A percentile compares a stretch with the other conserved stretches of the same genome.
Conservation (phyloP, 2,113 vertebrate species). For the Channa maculata region DNA sequence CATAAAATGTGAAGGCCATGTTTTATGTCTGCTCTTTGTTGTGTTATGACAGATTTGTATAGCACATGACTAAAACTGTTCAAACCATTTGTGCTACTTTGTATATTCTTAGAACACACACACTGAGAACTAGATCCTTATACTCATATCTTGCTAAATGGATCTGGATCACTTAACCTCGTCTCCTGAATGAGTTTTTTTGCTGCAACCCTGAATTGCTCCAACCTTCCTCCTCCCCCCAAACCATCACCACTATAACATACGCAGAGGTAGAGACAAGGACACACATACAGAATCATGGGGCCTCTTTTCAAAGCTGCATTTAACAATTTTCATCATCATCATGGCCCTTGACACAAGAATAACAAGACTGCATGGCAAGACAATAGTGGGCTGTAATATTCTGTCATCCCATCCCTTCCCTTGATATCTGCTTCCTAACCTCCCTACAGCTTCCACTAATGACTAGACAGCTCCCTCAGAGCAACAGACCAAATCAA, state of each 20-base stretch:
- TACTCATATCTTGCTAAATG: slow-evolving; percentile 69
- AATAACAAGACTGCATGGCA: slow-evolving; percentile 47
- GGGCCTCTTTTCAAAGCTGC: slow-evolving; percentile 67
- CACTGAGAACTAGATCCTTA: slow-evolving; percentile 21
- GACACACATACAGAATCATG: slow-evolving; percentile 37
- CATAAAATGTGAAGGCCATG: background rate
- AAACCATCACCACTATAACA: slow-evolving; percentile 14
- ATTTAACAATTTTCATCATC: slow-evolving; percentile 61
- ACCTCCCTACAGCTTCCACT: slow-evolving; percentile 42
- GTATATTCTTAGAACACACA: slow-evolving; percentile 23
- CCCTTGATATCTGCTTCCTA: slow-evolving; percentile 58
- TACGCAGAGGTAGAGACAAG: slow-evolving; percentile 46
- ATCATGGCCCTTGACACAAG: slow-evolving; percentile 60
- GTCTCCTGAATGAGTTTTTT: slow-evolving; percentile 65
- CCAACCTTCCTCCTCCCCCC: background rate
- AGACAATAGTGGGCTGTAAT: slow-evolving; percentile 61
- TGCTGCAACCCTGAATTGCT: slow-evolving; percentile 30
- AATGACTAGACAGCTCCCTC: slow-evolving; percentile 61
- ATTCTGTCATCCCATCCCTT: slow-evolving; percentile 58
- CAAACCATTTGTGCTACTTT: slow-evolving; percentile 9
- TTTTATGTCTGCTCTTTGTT: background rate
- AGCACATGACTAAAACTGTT: background rate
- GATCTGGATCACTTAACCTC: slow-evolving; percentile 77
- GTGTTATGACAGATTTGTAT: slow-evolving; percentile 27
- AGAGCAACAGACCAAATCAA: slow-evolving; percentile 58